A percentile compares a stretch with the other conserved stretches of the same genome.
These are phyloP conservation scores for Paelopatides confundens DNA, from an alignment of 53 echinoderm and acorn worm genomes.

Conservation along the genomic window DNA sequence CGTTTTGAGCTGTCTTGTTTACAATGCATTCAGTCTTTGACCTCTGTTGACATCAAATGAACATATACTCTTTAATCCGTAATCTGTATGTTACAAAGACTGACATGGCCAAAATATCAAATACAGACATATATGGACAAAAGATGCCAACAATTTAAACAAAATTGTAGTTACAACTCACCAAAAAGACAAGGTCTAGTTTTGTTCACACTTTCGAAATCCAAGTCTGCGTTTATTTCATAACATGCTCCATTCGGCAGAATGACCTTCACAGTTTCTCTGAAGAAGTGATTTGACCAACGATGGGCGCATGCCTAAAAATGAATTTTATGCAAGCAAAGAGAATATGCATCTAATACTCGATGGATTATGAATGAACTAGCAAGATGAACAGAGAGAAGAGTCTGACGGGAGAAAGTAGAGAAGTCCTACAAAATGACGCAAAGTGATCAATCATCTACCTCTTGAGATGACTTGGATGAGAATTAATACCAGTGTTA, in stretches of 20 bases:
- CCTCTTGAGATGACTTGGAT: no score
- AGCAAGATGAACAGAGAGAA: no score
- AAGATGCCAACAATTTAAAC: neutral
- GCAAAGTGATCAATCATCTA: no score
- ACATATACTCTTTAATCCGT: no score
- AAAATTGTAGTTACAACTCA: conserved; percentile 63
- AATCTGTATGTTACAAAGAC: no score
- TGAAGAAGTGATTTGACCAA: conserved; percentile 93
- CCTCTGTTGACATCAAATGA: no score
- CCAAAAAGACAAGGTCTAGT: conserved; percentile 86
- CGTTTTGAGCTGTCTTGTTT: no score
- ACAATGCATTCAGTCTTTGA: no score
- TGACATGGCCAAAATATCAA: no score
- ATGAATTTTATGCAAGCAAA: conserved; percentile 24
- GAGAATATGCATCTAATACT: neutral
- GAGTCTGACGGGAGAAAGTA: no score
- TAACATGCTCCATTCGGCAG: conserved; percentile 95
- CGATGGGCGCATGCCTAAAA: conserved; percentile 91
- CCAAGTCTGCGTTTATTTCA: conserved; percentile 75
- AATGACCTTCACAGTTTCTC: conserved; percentile 69
- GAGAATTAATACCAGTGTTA: no score
- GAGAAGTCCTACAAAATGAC: no score
- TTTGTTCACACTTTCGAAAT: conserved; percentile 79
- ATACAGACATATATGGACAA: neutral
- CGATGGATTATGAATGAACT: neutral